These are phyloP conservation scores for Temnopleurus reevesii DNA, from an alignment of 53 echinoderm and acorn worm species.

Conservation along the genomic window DNA sequence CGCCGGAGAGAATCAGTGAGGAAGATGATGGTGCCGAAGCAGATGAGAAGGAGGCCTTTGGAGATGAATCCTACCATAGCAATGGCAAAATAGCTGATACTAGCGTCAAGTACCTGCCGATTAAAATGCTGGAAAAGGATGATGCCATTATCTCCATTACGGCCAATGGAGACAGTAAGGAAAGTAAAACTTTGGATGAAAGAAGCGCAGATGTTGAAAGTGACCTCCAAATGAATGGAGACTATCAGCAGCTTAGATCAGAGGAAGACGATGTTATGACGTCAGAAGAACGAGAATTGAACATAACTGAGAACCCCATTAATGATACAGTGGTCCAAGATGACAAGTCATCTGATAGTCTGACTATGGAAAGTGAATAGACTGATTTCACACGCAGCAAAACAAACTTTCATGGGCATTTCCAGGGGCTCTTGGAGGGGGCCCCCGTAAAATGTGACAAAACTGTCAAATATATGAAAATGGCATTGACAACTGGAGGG, in stretches of 20 bases:
- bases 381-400: too few relatives aligned
- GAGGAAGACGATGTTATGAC: background rate
- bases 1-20: background rate
- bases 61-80: background rate
- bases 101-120: background rate
- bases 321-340: background rate
- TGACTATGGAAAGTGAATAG: too few relatives aligned
- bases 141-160: background rate
- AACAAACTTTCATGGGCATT: too few relatives aligned
- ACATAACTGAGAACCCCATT: background rate
- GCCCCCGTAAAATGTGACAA: too few relatives aligned
- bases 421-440: too few relatives aligned
- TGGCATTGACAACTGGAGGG: too few relatives aligned
- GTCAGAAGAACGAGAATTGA: background rate
- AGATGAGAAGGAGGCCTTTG: background rate
- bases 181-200: background rate
- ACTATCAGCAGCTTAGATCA: background rate
- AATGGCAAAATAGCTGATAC: background rate
- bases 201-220: background rate
- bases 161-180: background rate
- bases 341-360: too few relatives aligned
- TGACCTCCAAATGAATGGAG: background rate
- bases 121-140: background rate
- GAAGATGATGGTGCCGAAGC: background rate
- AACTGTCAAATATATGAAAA: too few relatives aligned